Evolutionary conservation across 2,888 invertebrate species (phyloP).

Genomic region (Altica lythri): DNA sequence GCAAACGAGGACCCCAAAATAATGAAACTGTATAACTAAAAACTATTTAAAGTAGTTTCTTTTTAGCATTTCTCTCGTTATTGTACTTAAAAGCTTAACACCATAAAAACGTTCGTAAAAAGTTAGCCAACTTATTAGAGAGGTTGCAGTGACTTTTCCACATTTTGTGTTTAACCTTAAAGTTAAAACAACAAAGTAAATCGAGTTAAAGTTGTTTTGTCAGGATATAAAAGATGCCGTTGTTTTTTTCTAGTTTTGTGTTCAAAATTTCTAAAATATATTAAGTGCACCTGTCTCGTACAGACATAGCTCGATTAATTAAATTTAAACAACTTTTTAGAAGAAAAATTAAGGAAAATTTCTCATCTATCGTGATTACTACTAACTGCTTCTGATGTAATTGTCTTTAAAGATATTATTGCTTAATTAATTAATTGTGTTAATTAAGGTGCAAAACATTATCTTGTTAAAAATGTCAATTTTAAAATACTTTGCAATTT

Average conservation of each 20-base stretch:
- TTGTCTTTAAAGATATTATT: no score
- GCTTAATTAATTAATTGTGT: no score
- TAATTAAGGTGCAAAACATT: no score
- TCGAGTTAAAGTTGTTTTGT: conserved; percentile 13
- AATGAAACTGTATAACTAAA: conserved; percentile 4
- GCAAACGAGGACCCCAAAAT: no score
- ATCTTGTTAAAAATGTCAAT: no score
- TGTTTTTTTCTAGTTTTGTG: background rate
- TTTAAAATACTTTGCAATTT: no score
- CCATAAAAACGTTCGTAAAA: conserved; percentile 8
- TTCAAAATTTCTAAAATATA: background rate
- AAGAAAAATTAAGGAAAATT: no score
- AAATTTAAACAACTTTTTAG: no score
- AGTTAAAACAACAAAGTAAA: conserved; percentile 8
- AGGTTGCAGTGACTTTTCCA: conserved; percentile 10
- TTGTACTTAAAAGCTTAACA: conserved; percentile 10
- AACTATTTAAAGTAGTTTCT: conserved; percentile 1
- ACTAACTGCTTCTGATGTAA: no score
- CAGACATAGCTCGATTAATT: no score
- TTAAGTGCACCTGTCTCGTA: conserved; percentile 1
- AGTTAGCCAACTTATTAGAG: conserved; percentile 16
- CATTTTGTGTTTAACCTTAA: conserved; percentile 11
- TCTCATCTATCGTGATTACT: no score
- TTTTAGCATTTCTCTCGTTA: conserved; percentile 2
- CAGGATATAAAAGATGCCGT: conserved; percentile 2